These are phyloP conservation scores for Cheilinus undulatus DNA, from an alignment of 2,113 vertebrate species.

Conservation along the genomic window DNA sequence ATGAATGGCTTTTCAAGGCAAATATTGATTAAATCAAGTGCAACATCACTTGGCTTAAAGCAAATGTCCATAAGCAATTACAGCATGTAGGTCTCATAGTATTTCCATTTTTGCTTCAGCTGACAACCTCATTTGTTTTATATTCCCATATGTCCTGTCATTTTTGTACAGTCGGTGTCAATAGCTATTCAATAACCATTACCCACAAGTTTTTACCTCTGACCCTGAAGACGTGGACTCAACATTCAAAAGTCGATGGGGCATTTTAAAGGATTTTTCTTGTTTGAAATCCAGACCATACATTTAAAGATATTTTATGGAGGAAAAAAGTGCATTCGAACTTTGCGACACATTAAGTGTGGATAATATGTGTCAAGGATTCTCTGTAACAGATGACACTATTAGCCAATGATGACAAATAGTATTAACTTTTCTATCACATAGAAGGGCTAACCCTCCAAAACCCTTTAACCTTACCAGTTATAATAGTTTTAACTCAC, in stretches of 20 bases:
- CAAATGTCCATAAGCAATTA: slow-evolving; percentile 83
- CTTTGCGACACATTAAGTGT: neutral
- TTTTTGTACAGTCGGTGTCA: slow-evolving; percentile 44
- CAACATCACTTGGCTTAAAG: slow-evolving; percentile 77
- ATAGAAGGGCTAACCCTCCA: too few species aligned
- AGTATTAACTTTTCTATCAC: too few species aligned
- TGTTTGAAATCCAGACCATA: neutral
- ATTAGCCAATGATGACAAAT: too few species aligned
- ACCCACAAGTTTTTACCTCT: slow-evolving; percentile 28
- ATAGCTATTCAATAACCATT: slow-evolving; percentile 56
- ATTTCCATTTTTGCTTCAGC: slow-evolving; percentile 63
- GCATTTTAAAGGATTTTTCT: neutral
- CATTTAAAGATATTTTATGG: neutral
- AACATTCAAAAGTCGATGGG: neutral
- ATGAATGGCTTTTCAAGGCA: slow-evolving; percentile 79
- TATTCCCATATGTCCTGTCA: slow-evolving; percentile 75
- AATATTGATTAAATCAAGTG: slow-evolving; percentile 81
- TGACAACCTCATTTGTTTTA: slow-evolving; percentile 75
- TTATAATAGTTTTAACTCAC: too few species aligned
- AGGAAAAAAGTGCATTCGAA: neutral
- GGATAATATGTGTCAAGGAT: neutral
- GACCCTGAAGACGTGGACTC: neutral
- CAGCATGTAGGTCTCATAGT: slow-evolving; percentile 38
- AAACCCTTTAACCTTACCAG: too few species aligned
- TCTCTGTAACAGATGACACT: too few species aligned